A percentile compares a stretch with the other conserved stretches of the same genome.
These are phyloP conservation scores for Lepidurus couesii DNA, from an alignment of 1,140 invertebrate species.

Conservation along the genomic window DNA sequence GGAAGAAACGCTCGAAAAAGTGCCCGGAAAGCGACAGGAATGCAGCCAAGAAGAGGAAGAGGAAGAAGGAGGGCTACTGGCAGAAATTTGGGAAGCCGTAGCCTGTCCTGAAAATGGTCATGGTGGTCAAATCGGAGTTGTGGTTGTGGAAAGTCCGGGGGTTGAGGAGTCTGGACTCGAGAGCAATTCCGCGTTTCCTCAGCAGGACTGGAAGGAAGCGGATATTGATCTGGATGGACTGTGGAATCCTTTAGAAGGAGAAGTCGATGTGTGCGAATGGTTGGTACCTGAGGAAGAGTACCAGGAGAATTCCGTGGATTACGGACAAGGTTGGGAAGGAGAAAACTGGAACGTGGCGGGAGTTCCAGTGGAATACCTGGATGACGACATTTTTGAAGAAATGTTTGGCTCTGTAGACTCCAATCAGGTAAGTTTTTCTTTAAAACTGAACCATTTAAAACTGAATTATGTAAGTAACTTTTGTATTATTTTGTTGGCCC, in stretches of 20 bases:
- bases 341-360: slow-evolving; percentile 18
- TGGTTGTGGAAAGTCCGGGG: slow-evolving; percentile 15
- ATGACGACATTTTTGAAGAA: slow-evolving; percentile 41
- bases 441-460: neutral
- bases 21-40: neutral
- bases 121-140: neutral
- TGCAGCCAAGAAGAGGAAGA: slow-evolving; percentile 26
- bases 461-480: neutral
- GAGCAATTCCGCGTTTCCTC: neutral
- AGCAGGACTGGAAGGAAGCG: slow-evolving; percentile 31
- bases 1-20: neutral
- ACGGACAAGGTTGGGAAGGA: slow-evolving; percentile 7
- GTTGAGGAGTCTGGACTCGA: neutral
- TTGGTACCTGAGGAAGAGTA: slow-evolving; percentile 23
- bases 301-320: slow-evolving; percentile 27
- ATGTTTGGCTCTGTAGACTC: slow-evolving; percentile 38
- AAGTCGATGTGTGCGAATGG: slow-evolving; percentile 32
- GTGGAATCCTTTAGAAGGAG: slow-evolving; percentile 31
- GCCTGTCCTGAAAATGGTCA: slow-evolving; percentile 33
- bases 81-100: slow-evolving; percentile 23
- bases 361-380: slow-evolving; percentile 40
- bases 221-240: slow-evolving; percentile 28
- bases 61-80: slow-evolving; percentile 25
- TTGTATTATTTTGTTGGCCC: slow-evolving; percentile 10
- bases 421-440: neutral